phyloP scores from a whole-genome alignment of 2,797 vertebrate species.

The Sebastes oblongus region DNA sequence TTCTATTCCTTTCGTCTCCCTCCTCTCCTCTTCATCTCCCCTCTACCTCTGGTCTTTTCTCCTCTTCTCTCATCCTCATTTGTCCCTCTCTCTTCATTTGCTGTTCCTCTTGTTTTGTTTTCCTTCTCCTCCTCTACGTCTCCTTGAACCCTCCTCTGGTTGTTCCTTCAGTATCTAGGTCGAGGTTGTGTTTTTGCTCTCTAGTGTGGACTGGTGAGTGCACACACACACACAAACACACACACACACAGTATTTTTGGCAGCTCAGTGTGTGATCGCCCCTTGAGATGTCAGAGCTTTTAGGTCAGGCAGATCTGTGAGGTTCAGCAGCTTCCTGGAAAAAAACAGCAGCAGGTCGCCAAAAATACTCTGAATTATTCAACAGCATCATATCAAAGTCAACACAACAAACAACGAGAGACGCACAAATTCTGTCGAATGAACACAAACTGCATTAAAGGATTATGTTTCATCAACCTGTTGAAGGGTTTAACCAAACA shows the following conservation, averaged over 20 bases:
- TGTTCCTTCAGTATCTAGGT: constrained; percentile 49
- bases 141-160: constrained; percentile 31
- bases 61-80: neutral
- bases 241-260: constrained; percentile 45
- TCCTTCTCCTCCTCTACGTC: neutral
- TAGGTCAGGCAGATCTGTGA: constrained; percentile 59
- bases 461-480: constrained; percentile 3
- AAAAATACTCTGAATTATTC: constrained; percentile 54
- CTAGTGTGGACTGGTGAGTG: neutral
- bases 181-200: constrained; percentile 53
- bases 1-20: neutral
- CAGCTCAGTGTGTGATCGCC: constrained; percentile 66
- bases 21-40: neutral
- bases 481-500: neutral
- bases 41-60: neutral
- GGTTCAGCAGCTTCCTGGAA: constrained; percentile 45
- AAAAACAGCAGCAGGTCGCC: neutral
- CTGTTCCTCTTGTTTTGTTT: neutral
- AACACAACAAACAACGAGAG: constrained; percentile 43
- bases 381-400: constrained; percentile 35
- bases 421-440: neutral
- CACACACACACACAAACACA: neutral
- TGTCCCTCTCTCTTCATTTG: neutral
- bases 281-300: constrained; percentile 71
- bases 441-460: constrained; percentile 19